Evolutionary conservation across 1,140 invertebrate genomes (phyloP).

Genomic region (Ceratina japonica): DNA sequence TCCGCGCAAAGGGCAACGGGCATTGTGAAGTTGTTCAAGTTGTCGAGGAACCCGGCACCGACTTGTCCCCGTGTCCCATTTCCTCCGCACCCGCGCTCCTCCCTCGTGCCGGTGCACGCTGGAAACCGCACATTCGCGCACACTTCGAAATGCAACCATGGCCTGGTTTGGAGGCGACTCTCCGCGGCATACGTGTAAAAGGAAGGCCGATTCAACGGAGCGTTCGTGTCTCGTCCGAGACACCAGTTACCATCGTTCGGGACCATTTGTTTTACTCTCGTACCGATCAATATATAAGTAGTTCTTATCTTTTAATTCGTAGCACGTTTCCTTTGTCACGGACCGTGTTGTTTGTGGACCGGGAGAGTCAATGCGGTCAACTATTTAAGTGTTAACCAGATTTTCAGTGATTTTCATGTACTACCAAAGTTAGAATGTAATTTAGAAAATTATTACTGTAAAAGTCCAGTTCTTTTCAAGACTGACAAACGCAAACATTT

Average conservation of each 20-base stretch:
- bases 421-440: too few relatives aligned
- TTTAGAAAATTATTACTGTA: too few relatives aligned
- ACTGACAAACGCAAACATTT: too few relatives aligned
- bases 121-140: slow-evolving; percentile 52
- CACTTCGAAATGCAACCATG: slow-evolving; percentile 41
- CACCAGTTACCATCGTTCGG: slow-evolving; percentile 11
- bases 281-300: slow-evolving; percentile 7
- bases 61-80: slow-evolving; percentile 31
- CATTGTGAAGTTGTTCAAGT: slow-evolving; percentile 70
- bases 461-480: too few relatives aligned
- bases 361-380: too few relatives aligned
- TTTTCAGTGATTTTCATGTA: too few relatives aligned
- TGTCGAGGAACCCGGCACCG: slow-evolving; percentile 43
- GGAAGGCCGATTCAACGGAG: neutral
- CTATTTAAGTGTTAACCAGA: too few relatives aligned
- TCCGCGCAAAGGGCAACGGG: slow-evolving; percentile 54
- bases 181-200: neutral
- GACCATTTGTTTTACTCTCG: slow-evolving; percentile 16
- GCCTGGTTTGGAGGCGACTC: slow-evolving; percentile 26
- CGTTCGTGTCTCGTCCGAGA: neutral
- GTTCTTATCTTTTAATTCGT: slow-evolving; percentile 25
- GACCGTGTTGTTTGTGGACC: too few relatives aligned
- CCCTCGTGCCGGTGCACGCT: neutral
- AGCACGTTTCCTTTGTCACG: neutral
- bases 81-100: neutral